phyloP scores from a whole-genome alignment of 2,888 invertebrate species.

The Chirona hameri region DNA sequence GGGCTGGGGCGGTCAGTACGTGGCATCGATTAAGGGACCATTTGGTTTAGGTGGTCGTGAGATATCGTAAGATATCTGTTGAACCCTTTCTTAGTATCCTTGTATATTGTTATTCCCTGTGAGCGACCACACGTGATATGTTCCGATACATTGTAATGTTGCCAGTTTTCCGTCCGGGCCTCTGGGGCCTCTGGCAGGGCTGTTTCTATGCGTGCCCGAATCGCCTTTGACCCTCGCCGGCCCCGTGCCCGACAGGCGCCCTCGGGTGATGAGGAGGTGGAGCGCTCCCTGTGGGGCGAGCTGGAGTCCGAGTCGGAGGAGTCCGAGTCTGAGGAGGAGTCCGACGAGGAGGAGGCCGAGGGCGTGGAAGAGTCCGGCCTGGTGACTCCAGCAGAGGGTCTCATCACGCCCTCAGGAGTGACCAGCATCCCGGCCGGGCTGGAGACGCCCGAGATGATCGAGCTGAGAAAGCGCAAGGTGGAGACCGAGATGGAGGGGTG shows the following conservation, averaged over 20 bases:
- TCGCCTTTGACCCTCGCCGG: neutral
- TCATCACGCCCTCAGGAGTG: constrained; percentile 84
- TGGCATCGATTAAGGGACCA: too few species aligned
- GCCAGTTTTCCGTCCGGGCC: too few species aligned
- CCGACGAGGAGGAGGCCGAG: constrained; percentile 55
- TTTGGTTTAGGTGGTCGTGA: too few species aligned
- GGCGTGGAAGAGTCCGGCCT: constrained; percentile 71
- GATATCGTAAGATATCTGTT: too few species aligned
- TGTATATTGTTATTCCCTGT: too few species aligned
- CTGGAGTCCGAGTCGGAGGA: constrained; percentile 85
- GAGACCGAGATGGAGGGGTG: constrained; percentile 94
- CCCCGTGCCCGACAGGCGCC: neutral
- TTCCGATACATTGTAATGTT: too few species aligned
- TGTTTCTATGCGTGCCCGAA: too few species aligned
- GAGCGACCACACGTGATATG: too few species aligned
- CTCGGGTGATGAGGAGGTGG: constrained; percentile 75
- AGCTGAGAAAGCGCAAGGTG: constrained; percentile 92
- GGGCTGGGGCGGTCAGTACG: too few species aligned
- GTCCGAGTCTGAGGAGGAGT: constrained; percentile 61
- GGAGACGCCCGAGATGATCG: constrained; percentile 98
- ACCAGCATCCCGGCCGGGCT: constrained; percentile 87
- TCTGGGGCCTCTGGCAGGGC: too few species aligned
- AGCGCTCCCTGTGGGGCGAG: constrained; percentile 95
- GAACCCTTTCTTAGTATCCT: too few species aligned
- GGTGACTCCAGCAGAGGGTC: constrained; percentile 87